phyloP scores from a whole-genome alignment of 1,140 invertebrate genomes.

The Drosophila yakuba region DNA sequence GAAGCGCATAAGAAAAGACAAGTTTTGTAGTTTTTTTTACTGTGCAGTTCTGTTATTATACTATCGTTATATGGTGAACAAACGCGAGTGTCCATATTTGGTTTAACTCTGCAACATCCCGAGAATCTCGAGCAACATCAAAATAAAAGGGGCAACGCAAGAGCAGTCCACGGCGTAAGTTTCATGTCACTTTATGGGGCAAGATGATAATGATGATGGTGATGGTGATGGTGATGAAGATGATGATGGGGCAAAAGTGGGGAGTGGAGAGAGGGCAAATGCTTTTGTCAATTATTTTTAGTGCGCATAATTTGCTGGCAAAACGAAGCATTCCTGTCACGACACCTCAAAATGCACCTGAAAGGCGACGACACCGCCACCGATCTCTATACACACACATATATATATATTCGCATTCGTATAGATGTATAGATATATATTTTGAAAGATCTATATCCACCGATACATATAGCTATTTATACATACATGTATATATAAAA shows the following conservation, averaged over 20 bases:
- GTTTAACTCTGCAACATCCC: slow-evolving; percentile 54
- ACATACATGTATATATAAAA: slow-evolving; percentile 28
- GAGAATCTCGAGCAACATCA: slow-evolving; percentile 13
- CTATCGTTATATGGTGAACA: slow-evolving; percentile 62
- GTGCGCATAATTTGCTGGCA: slow-evolving; percentile 75
- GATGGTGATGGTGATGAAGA: not conserved
- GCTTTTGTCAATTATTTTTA: slow-evolving; percentile 77
- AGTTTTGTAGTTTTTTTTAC: slow-evolving; percentile 55
- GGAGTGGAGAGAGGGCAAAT: slow-evolving; percentile 30
- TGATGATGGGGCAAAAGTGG: not conserved
- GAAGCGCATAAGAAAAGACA: slow-evolving; percentile 50
- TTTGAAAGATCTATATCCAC: slow-evolving; percentile 15
- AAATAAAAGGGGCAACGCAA: slow-evolving; percentile 10
- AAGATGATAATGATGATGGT: not conserved
- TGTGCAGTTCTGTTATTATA: slow-evolving; percentile 62
- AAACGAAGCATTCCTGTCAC: slow-evolving; percentile 75
- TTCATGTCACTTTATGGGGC: slow-evolving; percentile 7
- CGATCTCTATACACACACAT: not conserved
- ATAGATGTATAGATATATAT: slow-evolving; percentile 10
- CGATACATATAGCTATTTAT: slow-evolving; percentile 38
- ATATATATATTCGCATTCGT: not conserved
- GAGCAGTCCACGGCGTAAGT: slow-evolving; percentile 33
- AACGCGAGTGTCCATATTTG: slow-evolving; percentile 74
- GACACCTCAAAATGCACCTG: slow-evolving; percentile 82
- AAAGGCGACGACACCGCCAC: slow-evolving; percentile 42